Conservation (phyloP, 2,797 vertebrate genomes). For the Sciurus vulgaris region DNA sequence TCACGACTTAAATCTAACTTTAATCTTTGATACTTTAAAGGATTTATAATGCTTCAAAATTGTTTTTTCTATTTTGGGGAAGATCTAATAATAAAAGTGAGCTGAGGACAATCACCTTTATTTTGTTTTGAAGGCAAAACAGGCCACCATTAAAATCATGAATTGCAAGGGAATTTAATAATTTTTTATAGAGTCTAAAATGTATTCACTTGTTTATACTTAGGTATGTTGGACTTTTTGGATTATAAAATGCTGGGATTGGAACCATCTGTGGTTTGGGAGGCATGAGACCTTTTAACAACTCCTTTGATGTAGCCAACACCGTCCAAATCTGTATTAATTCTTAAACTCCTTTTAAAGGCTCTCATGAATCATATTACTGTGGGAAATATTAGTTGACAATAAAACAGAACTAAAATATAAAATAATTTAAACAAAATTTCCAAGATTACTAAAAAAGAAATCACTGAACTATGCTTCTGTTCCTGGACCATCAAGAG, state of each 20-base stretch:
- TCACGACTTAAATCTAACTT: not conserved
- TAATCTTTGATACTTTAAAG: not conserved
- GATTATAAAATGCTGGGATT: not conserved
- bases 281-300: not conserved
- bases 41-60: not conserved
- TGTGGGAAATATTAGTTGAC: not conserved
- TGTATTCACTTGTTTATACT: not conserved
- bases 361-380: not conserved
- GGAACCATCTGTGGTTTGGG: not conserved
- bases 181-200: constrained; percentile 27
- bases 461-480: not conserved
- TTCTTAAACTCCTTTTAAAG: constrained; percentile 8
- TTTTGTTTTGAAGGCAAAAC: constrained; percentile 50
- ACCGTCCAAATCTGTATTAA: not conserved
- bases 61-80: constrained; percentile 1
- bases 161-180: not conserved
- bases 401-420: not conserved
- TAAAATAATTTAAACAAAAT: not conserved
- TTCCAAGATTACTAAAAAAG: not conserved
- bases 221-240: not conserved
- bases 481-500: not conserved
- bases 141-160: not conserved
- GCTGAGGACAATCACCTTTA: not conserved
- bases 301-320: not conserved
- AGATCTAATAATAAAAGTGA: constrained; percentile 6